phyloP scores from a whole-genome alignment of 2,888 invertebrate species.

The Troilus luridus region DNA sequence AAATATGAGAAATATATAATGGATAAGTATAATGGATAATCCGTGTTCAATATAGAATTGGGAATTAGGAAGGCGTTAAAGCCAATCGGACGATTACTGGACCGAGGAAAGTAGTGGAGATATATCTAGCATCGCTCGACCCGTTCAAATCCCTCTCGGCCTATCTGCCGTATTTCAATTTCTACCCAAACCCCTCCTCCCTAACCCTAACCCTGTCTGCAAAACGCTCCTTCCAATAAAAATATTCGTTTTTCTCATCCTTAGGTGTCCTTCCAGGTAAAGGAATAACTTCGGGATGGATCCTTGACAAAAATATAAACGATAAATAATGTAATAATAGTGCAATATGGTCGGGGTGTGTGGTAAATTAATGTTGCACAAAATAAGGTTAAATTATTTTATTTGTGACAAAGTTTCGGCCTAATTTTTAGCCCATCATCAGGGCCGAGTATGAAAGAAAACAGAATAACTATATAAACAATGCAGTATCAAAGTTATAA shows the following conservation, averaged over 20 bases:
- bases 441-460: too few species aligned
- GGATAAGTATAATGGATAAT: neutral
- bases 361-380: too few species aligned
- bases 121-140: neutral
- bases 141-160: neutral
- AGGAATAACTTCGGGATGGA: neutral
- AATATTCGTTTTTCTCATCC: neutral
- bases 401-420: too few species aligned
- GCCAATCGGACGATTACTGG: neutral
- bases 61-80: neutral
- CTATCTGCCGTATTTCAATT: slow-evolving; percentile 10
- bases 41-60: neutral
- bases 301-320: too few species aligned
- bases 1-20: neutral
- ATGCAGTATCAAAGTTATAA: too few species aligned
- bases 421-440: too few species aligned
- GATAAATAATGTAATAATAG: too few species aligned
- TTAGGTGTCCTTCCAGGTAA: neutral
- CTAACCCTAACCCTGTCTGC: neutral
- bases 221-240: neutral
- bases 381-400: too few species aligned
- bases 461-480: too few species aligned
- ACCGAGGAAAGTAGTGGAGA: neutral
- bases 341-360: too few species aligned
- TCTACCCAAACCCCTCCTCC: neutral